Evolutionary conservation across 2,113 vertebrate genomes (phyloP).

Genomic region (Laticauda laticaudata): DNA sequence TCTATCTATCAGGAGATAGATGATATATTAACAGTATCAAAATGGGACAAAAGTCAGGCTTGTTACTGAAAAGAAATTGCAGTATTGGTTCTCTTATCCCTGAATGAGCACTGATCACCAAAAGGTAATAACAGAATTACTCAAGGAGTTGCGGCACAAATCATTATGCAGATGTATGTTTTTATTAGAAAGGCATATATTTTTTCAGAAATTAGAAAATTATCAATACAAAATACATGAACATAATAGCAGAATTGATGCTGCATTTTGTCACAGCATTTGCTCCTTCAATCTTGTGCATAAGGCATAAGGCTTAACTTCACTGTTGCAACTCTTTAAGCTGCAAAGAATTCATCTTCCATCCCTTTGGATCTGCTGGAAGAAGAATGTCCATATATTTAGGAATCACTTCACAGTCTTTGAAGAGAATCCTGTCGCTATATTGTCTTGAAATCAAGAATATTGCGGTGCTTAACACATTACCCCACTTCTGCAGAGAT

Average conservation of each 20-base stretch:
- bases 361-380: not conserved
- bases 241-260: not conserved
- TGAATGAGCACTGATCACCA: not conserved
- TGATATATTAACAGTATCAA: not conserved
- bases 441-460: not conserved
- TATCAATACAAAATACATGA: not conserved
- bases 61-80: not conserved
- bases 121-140: not conserved
- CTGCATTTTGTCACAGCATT: not conserved
- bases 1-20: not conserved
- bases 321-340: not conserved
- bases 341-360: not conserved
- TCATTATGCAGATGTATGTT: not conserved
- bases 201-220: not conserved
- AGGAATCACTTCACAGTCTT: not conserved
- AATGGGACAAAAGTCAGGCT: not conserved
- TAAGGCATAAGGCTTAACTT: not conserved
- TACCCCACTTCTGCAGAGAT: not conserved
- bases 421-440: not conserved
- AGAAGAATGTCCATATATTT: not conserved
- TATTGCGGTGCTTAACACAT: not conserved
- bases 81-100: not conserved
- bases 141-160: not conserved
- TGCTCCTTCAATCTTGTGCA: not conserved
- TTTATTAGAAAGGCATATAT: constrained; percentile 10